Evolutionary conservation across 2,797 vertebrate species (phyloP).

Genomic region (Acanthiza pusilla): DNA sequence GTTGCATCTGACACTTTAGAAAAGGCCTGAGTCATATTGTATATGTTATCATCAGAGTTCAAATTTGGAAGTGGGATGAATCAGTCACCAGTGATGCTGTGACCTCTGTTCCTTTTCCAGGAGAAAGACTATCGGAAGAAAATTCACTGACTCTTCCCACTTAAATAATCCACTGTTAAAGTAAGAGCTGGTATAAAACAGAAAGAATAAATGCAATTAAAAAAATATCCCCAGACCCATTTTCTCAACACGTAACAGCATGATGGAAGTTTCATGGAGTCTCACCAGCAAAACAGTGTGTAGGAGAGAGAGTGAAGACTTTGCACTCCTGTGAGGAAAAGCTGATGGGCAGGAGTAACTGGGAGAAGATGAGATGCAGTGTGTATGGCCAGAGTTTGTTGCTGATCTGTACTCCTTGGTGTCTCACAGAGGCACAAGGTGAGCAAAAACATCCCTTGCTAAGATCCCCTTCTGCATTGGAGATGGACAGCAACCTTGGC

Average conservation of each 20-base stretch:
- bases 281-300: neutral
- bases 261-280: rapidly evolving
- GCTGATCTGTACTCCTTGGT: neutral
- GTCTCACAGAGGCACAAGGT: neutral
- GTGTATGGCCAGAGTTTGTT: neutral
- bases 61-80: neutral
- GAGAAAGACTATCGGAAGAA: neutral
- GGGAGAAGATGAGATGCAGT: neutral
- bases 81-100: neutral
- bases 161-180: neutral
- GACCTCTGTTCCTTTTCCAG: neutral
- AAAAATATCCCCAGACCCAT: neutral
- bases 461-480: neutral
- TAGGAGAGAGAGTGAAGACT: neutral
- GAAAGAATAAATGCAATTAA: neutral
- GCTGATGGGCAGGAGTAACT: neutral
- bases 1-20: neutral
- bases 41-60: neutral
- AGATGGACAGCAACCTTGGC: neutral
- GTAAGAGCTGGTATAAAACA: neutral
- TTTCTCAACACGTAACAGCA: neutral
- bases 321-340: neutral
- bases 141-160: neutral
- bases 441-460: neutral
- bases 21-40: neutral